Conservation (phyloP, 1,140 invertebrate genomes). For the Eueides isabella region DNA sequence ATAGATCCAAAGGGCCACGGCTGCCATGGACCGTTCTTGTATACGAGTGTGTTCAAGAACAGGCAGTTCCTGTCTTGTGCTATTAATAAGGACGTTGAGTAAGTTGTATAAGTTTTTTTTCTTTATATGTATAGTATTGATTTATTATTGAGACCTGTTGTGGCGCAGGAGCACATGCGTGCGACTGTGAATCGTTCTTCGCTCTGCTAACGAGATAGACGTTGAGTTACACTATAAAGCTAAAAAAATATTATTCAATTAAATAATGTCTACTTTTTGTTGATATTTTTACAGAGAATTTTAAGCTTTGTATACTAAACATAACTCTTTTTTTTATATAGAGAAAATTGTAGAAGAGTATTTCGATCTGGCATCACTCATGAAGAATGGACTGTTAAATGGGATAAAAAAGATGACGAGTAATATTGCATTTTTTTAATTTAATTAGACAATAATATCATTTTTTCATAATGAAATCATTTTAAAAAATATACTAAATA, state of each 20-base stretch:
- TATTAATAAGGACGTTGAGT: conserved; percentile 73
- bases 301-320: no score
- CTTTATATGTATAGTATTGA: conserved; percentile 8
- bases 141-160: not conserved
- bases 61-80: conserved; percentile 70
- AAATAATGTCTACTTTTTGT: no score
- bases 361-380: conserved; percentile 74
- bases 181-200: no score
- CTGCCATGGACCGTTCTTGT: conserved; percentile 72
- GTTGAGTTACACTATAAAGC: no score
- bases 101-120: conserved; percentile 31
- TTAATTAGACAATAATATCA: no score
- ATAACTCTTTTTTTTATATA: conserved; percentile 43
- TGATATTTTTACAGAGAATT: no score
- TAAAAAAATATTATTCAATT: no score
- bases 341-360: conserved; percentile 68
- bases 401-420: conserved; percentile 58
- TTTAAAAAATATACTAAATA: not conserved
- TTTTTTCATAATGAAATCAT: not conserved
- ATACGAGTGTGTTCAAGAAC: conserved; percentile 69
- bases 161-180: no score
- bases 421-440: conserved; percentile 38
- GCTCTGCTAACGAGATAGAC: no score
- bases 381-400: conserved; percentile 66
- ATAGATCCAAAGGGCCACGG: conserved; percentile 71